These are phyloP conservation scores for Steinernema feltiae DNA, from an alignment of 1,140 invertebrate species.

Conservation along the genomic window DNA sequence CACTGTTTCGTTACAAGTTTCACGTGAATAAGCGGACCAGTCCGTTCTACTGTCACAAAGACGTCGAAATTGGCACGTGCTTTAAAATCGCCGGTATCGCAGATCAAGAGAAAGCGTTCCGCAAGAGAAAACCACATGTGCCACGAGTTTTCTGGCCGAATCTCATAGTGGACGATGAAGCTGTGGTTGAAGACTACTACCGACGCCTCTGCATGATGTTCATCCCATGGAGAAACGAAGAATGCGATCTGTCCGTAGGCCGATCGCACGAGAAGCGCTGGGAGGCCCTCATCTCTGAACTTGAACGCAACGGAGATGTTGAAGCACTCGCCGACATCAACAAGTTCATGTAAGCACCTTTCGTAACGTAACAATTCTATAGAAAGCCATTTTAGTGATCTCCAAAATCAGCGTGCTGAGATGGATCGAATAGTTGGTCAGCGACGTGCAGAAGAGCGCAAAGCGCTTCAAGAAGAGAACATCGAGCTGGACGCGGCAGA, in stretches of 20 bases:
- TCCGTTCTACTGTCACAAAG: constrained; percentile 6
- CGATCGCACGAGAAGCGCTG: background rate
- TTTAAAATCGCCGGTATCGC: background rate
- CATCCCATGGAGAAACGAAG: constrained; percentile 22
- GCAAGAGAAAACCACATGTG: background rate
- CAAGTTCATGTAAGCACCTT: background rate
- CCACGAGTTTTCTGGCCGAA: constrained; percentile 5
- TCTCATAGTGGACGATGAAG: background rate
- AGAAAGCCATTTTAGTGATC: background rate
- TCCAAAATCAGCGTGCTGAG: background rate
- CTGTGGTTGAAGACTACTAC: constrained; percentile 6
- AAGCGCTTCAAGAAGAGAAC: background rate
- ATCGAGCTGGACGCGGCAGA: background rate
- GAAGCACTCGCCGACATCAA: background rate
- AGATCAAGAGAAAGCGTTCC: background rate
- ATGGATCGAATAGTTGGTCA: too few species aligned
- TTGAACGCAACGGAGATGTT: background rate
- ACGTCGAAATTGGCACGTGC: background rate
- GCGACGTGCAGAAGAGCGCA: background rate
- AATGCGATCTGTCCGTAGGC: background rate
- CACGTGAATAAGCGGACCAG: background rate
- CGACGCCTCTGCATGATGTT: constrained; percentile 14
- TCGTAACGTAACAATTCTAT: too few species aligned
- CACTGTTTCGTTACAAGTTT: background rate
- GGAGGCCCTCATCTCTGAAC: background rate